Base-by-base conservation (phyloP, 2,888 invertebrate species). In the Chaetogeoica ovagalla region DNA sequence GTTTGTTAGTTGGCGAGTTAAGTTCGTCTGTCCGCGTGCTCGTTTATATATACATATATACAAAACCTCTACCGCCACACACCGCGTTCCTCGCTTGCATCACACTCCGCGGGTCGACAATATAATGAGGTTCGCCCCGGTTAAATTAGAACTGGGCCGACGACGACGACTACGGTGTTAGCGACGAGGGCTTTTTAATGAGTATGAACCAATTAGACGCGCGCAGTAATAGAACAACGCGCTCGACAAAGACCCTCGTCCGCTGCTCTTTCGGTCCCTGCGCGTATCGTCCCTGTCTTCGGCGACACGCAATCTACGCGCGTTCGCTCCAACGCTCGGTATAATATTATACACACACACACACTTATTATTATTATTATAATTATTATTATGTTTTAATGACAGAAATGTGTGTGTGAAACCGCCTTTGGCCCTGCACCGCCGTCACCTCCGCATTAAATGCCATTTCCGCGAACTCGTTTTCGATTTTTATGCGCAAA, bases 171-270 rank as follows among this genome's bases (percentile, higher is more conserved):
- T 69, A 39, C 76, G 76, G 76, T 69, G 77, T 70, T 63, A 59
- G 77, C 77, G 77, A 57, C 79, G 79, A 79, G 79, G 79, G 79
- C 79, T 79, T 79, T 79, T 79, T 79, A 79, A 79, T 79, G 79
- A 79, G 79, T 79, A 79, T 23, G 79, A 79, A 79, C 79, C 79
- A 79, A 79, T 79, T 79, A 79, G 79, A 79, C 57, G 79, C 79
- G 79, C 79, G 30, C 30, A 71, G 62, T 71, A 71, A 79, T 79
- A 79, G 79, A 79, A 79, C 79, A 79, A 79, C 70, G 79, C 63
- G 79, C 70, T 48, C 70, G 48, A 77, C 77, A 77, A 77, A 77
- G 77, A 77, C 69, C 69, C 77, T 66, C 30, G 30, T 30, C 30
- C 30, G 30, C 30, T 52, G 21, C 59, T 57, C 19, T 48, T 48